Evolutionary conservation across 1,140 invertebrate genomes (phyloP).

Genomic region (Trichonephila clavipes): DNA sequence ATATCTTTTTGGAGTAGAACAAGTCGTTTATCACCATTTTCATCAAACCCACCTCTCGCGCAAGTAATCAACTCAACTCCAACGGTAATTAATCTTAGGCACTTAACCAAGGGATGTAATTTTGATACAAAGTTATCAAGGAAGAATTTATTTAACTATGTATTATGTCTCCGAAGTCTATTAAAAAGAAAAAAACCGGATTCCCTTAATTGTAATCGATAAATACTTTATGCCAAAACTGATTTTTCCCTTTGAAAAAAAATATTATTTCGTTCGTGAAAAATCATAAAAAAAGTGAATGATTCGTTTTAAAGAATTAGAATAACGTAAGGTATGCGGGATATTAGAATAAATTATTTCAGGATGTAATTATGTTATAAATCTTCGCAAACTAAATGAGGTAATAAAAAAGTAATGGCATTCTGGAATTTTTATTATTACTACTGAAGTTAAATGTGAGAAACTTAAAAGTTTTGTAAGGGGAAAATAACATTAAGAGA

Average conservation of each 20-base stretch:
- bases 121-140: neutral
- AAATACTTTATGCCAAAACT: neutral
- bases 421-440: neutral
- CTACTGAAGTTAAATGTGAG: neutral
- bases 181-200: neutral
- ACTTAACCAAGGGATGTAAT: neutral
- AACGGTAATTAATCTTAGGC: no score
- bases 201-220: neutral
- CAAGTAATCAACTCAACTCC: no score
- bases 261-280: neutral
- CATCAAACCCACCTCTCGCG: no score
- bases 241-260: neutral
- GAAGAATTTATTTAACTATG: neutral
- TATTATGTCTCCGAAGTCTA: no score
- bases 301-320: neutral
- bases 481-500: no score
- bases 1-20: no score
- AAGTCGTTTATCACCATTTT: no score
- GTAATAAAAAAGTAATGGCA: slow-evolving; percentile 15
- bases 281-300: neutral
- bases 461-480: no score
- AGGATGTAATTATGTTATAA: slow-evolving; percentile 22
- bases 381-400: neutral
- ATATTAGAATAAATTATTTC: neutral
- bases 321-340: neutral